Base-by-base conservation (phyloP, 2,113 vertebrate species). In the Salvelinus fontinalis region DNA sequence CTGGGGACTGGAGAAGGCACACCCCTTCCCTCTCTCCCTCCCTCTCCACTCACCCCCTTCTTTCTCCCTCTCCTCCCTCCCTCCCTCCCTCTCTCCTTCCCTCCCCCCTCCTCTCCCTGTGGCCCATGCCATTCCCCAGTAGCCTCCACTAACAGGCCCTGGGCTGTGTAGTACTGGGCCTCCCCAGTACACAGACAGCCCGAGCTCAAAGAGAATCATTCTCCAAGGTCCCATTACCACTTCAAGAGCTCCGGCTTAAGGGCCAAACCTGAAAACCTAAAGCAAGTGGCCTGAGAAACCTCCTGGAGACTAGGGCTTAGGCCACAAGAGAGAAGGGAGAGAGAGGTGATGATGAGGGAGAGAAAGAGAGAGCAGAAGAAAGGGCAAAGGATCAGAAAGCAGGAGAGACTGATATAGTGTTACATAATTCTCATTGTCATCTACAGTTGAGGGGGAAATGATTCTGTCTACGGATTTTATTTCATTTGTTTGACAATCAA, bases 221-320 rank as follows among this genome's bases (percentile, higher is more conserved):
- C 59, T 76, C 73, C 78, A 34, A 65, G 54, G 67, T 73, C 51
- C 51, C 73, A 76, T 76, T 83, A 81, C n/a, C 70, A 76, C 80
- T 76, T 85, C 70, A 82, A 22, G 67, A 76, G 75, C 31, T 67
- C 74, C 67, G 70, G 57, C 78, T 75, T 68, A 69, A 73, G 57
- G 81, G 73, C 75, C 70, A 7, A 34, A 80, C 74, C 73, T 39
- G 29, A 26, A 74, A 34, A 29, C 73, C 57, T 62, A 20, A 5
- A 62, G 59, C 59, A 22, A 75, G 18, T 74, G 66, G 49, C 44
- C 20, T 44, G 66, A 70, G 22, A 34, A 26, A 29, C 54, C 67
- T 60, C 24, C 16, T 67, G 22, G 14, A 39, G 44, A 70, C 48
- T 13, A 71, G 57, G 51, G 57, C 51, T 48, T 48, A 76, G 48